Percentiles rank a stretch among this genome's conserved stretches.
Conservation (phyloP, 2,113 vertebrate genomes). For the Thunnus thynnus region DNA sequence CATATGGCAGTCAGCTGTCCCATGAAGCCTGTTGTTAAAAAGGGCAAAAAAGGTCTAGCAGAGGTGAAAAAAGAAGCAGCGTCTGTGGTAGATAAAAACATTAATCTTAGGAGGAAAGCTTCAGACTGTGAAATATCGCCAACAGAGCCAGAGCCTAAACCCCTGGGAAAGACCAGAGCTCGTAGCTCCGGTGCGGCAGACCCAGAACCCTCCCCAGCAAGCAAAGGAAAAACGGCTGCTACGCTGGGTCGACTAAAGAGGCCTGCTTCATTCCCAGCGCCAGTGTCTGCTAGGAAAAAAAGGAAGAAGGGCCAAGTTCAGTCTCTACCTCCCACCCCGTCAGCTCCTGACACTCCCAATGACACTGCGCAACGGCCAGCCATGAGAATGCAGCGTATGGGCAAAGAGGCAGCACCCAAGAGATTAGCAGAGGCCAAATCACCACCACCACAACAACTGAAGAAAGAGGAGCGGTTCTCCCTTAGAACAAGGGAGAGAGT, state of each 20-base stretch:
- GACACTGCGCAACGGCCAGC: constrained; percentile 70
- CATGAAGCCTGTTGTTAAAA: constrained; percentile 89
- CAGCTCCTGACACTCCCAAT: constrained; percentile 50
- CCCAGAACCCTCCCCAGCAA: constrained; percentile 77
- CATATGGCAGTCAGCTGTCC: constrained; percentile 94
- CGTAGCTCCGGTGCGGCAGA: constrained; percentile 87
- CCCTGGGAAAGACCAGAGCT: constrained; percentile 92
- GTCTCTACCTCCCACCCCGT: constrained; percentile 84
- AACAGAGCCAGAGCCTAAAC: constrained; percentile 79
- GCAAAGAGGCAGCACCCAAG: constrained; percentile 86
- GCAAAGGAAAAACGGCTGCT: constrained; percentile 81
- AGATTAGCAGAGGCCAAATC: constrained; percentile 81
- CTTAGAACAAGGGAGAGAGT: constrained; percentile 88
- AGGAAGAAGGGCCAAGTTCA: constrained; percentile 86
- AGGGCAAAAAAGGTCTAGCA: constrained; percentile 84
- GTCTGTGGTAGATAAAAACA: constrained; percentile 79
- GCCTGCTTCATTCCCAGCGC: constrained; percentile 72
- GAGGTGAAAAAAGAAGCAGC: constrained; percentile 86
- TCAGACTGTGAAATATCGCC: constrained; percentile 89
- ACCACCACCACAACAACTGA: constrained; percentile 68
- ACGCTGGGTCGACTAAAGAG: constrained; percentile 83
- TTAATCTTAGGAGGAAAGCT: constrained; percentile 86
- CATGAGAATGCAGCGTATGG: constrained; percentile 88
- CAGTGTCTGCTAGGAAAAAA: constrained; percentile 85
- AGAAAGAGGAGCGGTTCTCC: constrained; percentile 91